Evolutionary conservation across 1,140 invertebrate genomes (phyloP).

Genomic region (Plectrocnemia conspersa): DNA sequence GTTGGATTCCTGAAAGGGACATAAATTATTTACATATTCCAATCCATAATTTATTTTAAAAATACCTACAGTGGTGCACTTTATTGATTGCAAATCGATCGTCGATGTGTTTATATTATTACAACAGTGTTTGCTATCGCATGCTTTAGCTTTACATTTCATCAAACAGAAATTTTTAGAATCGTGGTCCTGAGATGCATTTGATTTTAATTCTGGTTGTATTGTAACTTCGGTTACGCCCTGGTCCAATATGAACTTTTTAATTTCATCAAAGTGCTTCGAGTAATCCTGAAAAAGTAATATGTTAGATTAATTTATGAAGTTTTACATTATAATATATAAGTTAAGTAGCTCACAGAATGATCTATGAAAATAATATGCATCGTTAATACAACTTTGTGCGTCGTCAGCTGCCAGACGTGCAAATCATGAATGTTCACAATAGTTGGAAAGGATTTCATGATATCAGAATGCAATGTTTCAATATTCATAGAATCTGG

Average conservation of each 20-base stretch:
- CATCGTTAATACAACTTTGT: conserved; percentile 67
- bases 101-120: not conserved
- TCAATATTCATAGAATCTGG: conserved; percentile 73
- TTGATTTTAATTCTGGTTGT: conserved; percentile 66
- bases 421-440: conserved; percentile 78
- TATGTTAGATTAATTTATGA: conserved; percentile 17
- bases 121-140: conserved; percentile 29
- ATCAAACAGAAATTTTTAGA: conserved; percentile 23
- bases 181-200: conserved; percentile 21
- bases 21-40: no score
- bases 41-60: no score
- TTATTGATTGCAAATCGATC: no score
- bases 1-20: no score
- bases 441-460: conserved; percentile 70
- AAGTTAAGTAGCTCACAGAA: conserved; percentile 41
- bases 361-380: conserved; percentile 68
- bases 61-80: no score
- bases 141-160: conserved; percentile 31
- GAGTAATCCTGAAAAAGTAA: conserved; percentile 50
- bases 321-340: conserved; percentile 13
- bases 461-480: conserved; percentile 58
- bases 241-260: conserved; percentile 65
- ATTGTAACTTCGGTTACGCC: conserved; percentile 73
- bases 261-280: conserved; percentile 59
- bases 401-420: conserved; percentile 70